Conservation (phyloP, 2,113 vertebrate species). For the Bungarus multicinctus region DNA sequence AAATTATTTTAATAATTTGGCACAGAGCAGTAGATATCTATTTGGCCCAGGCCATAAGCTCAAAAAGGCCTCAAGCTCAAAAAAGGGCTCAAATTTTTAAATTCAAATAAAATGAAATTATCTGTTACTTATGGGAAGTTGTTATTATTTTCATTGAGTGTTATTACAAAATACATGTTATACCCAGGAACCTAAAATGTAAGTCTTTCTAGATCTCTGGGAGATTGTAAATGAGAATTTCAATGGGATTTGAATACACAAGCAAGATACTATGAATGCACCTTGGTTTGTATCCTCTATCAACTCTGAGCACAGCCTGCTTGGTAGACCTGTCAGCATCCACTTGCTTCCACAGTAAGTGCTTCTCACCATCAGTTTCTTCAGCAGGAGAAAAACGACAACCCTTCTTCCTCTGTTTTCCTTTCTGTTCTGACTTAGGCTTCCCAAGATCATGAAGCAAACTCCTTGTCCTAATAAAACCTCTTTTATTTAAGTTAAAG, state of each 20-base stretch:
- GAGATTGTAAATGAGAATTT: neutral
- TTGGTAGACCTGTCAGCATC: neutral
- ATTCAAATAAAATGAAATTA: neutral
- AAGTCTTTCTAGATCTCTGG: neutral
- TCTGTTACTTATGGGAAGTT: neutral
- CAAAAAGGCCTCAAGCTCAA: neutral
- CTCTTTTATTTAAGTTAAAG: too few relatives aligned
- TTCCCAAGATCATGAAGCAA: too few relatives aligned
- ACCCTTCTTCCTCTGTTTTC: neutral
- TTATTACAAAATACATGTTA: neutral
- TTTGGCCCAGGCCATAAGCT: neutral
- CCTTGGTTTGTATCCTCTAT: neutral
- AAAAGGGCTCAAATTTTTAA: neutral
- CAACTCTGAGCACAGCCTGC: neutral
- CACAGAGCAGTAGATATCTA: neutral
- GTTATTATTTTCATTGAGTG: neutral
- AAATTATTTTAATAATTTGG: neutral
- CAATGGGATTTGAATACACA: neutral
- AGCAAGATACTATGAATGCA: neutral
- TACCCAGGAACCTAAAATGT: neutral
- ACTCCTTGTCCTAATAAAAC: too few relatives aligned
- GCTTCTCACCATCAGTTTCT: neutral
- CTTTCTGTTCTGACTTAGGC: neutral
- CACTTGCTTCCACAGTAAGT: neutral
- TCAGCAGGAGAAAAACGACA: neutral